A percentile compares a stretch with the other conserved stretches of the same genome.
Conservation (phyloP, 2,797 vertebrate genomes). For the Sus cebifrons region DNA sequence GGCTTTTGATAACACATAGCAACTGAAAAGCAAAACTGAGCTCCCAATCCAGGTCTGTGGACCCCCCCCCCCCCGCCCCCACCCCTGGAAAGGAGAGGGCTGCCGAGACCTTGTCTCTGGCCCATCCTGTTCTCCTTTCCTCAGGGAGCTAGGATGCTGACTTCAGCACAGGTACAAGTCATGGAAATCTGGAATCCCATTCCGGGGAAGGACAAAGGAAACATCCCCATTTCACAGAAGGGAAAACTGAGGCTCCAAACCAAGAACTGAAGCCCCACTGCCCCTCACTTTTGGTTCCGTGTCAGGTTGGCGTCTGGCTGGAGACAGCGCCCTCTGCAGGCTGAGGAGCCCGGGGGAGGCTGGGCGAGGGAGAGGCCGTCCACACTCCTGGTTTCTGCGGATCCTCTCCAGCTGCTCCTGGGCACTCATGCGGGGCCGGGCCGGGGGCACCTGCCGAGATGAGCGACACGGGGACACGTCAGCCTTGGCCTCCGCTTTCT, state of each 20-base stretch:
- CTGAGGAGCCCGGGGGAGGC: conserved; percentile 69
- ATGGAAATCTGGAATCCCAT: background rate
- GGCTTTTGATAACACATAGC: background rate
- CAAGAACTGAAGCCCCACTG: background rate
- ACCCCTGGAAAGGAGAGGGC: background rate
- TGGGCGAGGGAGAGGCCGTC: conserved; percentile 65
- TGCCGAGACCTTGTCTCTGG: background rate
- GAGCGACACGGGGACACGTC: background rate
- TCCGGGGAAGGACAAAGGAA: background rate
- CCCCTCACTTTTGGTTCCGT: conserved; percentile 67
- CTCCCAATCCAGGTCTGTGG: background rate
- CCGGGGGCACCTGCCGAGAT: conserved; percentile 21
- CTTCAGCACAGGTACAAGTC: background rate
- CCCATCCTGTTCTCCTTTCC: background rate
- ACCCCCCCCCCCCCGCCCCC: background rate
- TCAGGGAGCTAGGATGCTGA: background rate
- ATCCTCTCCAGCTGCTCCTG: conserved; percentile 89
- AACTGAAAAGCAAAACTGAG: background rate
- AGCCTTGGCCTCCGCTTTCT: background rate
- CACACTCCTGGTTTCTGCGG: conserved; percentile 86
- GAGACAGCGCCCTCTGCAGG: conserved; percentile 63
- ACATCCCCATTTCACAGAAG: background rate
- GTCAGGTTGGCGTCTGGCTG: conserved; percentile 61
- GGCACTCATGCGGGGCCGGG: conserved; percentile 87
- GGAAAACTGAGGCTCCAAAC: background rate